Evolutionary conservation across 2,113 vertebrate genomes (phyloP), one percentile per base, ranked within the genome.

Genomic region (Tautogolabrus adspersus): DNA sequence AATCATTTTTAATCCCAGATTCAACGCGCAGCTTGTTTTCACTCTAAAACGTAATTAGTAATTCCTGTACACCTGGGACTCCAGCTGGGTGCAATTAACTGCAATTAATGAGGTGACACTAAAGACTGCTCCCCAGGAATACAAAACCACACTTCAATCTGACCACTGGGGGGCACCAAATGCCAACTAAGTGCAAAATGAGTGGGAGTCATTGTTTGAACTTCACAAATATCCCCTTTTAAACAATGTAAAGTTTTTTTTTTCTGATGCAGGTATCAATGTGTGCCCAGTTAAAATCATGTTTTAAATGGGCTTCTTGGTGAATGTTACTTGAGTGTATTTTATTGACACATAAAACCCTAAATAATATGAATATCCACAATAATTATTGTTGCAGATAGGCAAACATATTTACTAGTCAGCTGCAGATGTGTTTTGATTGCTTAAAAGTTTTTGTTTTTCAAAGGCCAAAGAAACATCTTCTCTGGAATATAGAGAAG

Each of bases 41-140:
- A 40, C 46, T 71, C 22, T 51, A 22, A 21, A 10, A 6, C 65
- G 49, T 75, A 23, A 72, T 66, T 10, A 75, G 38, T 37, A 21
- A 75, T 63, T 74, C 10, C 7, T 56, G 62, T 66, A 37, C 66
- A 66, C 72, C 23, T 30, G 38, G 66, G 55, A 74, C 34, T 44
- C 70, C 59, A 71, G 44, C 77, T 65, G 77, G 87, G 66, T 49
- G 66, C 59, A 72, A 72, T 75, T 61, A 72, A 62, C 47, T 61
- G 46, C 54, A 76, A 74, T 47, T 61, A 55, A 66, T 44, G 67
- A 78, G 65, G 57, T 8, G 38, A 68, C 19, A 56, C 46, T 44
- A 47, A 54, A 59, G 46, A 42, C 56, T 15, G 5, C 40, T 46
- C 18, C 34, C 19, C 10, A 0, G 23, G n/a, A 58, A 40, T 26